A percentile compares a stretch with the other conserved stretches of the same genome.
Evolutionary conservation across 2,888 invertebrate genomes (phyloP).

Genomic region (Ectropis crepuscularia): DNA sequence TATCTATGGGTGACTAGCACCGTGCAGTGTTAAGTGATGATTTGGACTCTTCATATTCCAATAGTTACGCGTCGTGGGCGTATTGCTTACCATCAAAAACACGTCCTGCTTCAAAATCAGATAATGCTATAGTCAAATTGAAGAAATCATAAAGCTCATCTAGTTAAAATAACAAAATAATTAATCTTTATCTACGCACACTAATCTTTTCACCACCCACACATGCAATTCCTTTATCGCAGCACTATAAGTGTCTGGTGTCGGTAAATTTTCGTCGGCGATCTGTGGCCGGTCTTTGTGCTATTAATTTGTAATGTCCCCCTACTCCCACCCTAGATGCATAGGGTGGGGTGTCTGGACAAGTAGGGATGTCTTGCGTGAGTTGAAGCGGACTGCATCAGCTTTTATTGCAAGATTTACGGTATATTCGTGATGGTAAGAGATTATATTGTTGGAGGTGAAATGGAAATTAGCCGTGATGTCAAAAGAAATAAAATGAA

Average conservation of each 20-base stretch:
- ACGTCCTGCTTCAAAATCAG: too few species aligned
- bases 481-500: too few species aligned
- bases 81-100: too few species aligned
- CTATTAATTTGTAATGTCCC: slow-evolving; percentile 84
- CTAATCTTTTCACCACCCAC: slow-evolving; percentile 9
- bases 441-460: too few species aligned
- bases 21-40: too few species aligned
- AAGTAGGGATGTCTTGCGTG: slow-evolving; percentile 29
- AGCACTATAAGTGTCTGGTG: slow-evolving; percentile 73
- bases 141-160: too few species aligned
- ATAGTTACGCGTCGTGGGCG: too few species aligned
- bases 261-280: slow-evolving; percentile 82
- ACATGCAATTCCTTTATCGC: slow-evolving; percentile 57
- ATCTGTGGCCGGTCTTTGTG: slow-evolving; percentile 83
- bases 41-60: too few species aligned
- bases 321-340: slow-evolving; percentile 70
- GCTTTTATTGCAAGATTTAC: slow-evolving; percentile 4
- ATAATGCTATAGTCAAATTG: too few species aligned
- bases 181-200: slow-evolving; percentile 6
- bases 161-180: too few species aligned
- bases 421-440: neutral
- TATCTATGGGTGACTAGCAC: too few species aligned
- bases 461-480: too few species aligned
- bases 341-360: slow-evolving; percentile 50
- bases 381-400: slow-evolving; percentile 52